Evolutionary conservation across 2,113 vertebrate genomes (phyloP).

Genomic region (Brachionichthys hirsutus): DNA sequence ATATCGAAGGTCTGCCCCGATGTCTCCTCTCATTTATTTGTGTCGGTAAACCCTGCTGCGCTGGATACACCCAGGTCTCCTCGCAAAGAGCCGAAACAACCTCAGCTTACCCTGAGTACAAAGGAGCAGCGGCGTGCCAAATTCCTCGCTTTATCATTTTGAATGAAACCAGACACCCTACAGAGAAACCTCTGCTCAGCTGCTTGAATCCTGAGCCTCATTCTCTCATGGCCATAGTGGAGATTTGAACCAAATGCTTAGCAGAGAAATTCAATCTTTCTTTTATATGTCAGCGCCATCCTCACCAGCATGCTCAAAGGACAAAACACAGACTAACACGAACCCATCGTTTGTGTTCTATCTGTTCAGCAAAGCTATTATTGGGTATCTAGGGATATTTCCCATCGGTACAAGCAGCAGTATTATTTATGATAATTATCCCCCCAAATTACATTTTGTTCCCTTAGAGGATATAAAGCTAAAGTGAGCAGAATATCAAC

Average conservation of each 20-base stretch:
- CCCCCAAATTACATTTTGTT: conserved; percentile 8
- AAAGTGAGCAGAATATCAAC: too few species aligned
- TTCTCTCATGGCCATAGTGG: background rate
- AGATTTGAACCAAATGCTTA: background rate
- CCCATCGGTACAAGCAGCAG: background rate
- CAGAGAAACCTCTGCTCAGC: conserved; percentile 16
- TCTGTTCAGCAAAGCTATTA: conserved; percentile 9
- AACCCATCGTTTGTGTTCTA: background rate
- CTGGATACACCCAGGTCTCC: background rate
- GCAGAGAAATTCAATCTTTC: conserved; percentile 8
- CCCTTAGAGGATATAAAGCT: background rate
- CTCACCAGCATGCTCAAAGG: background rate
- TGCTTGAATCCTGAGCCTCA: conserved; percentile 1
- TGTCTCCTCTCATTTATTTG: background rate
- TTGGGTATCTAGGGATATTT: conserved; percentile 7
- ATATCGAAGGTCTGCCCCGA: background rate
- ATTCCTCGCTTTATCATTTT: background rate
- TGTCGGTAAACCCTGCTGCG: background rate
- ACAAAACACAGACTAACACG: too few species aligned
- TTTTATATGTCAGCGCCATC: background rate
- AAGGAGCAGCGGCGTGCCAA: conserved; percentile 12
- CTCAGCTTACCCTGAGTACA: conserved; percentile 1
- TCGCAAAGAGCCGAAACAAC: background rate
- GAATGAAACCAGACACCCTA: background rate
- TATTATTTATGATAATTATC: conserved; percentile 34